Evolutionary conservation across 2,888 invertebrate species (phyloP).

Genomic region (Zhengitettix transpicula): DNA sequence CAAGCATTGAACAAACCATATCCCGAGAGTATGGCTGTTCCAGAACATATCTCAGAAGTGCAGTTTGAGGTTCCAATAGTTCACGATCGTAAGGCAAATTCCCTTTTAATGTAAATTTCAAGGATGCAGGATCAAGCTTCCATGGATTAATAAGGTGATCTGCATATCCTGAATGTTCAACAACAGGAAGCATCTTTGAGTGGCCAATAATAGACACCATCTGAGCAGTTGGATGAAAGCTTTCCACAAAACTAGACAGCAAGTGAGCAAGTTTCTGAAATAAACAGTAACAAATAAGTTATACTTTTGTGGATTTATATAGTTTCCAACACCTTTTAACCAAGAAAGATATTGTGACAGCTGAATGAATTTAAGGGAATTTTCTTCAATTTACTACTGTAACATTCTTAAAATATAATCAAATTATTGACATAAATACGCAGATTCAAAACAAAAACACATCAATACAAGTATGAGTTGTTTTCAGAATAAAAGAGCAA

Average conservation of each 20-base stretch:
- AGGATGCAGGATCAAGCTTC: constrained; percentile 75
- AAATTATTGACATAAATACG: no score
- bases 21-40: constrained; percentile 92
- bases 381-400: no score
- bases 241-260: constrained; percentile 77
- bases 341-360: no score
- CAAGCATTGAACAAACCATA: constrained; percentile 90
- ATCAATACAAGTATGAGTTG: no score
- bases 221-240: constrained; percentile 84
- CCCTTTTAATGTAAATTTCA: constrained; percentile 50
- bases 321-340: no score
- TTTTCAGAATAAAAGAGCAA: no score
- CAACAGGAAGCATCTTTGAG: constrained; percentile 80
- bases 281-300: no score
- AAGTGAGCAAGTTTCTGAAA: constrained; percentile 64
- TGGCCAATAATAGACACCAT: constrained; percentile 90
- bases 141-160: constrained; percentile 83
- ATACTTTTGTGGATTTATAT: no score
- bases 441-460: no score
- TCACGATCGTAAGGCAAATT: constrained; percentile 82
- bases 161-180: constrained; percentile 77
- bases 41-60: constrained; percentile 71
- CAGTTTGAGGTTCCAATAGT: constrained; percentile 73
- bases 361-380: no score
- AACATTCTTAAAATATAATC: no score